Base-by-base conservation (phyloP, 2,797 vertebrate species). In the Pogonophryne albipinna region DNA sequence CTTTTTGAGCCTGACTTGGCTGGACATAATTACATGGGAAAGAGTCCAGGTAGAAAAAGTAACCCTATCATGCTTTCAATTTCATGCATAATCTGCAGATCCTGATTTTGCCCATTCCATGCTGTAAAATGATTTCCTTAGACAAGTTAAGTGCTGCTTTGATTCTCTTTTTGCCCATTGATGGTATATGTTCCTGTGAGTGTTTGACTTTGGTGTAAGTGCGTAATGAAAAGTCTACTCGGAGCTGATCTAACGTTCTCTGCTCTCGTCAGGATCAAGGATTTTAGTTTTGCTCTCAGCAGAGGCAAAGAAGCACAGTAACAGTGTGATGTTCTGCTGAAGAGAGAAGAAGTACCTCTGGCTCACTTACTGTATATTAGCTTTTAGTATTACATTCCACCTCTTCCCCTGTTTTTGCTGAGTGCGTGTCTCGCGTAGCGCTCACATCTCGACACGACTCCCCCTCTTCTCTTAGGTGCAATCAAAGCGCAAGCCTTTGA, bases 311-410 rank as follows among this genome's bases (percentile, higher is more conserved):
- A 61, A 77, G 66, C 49, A 47, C 46, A 56, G 55, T 16, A 45
- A 55, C 50, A 59, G 56, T 80, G 66, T 71, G 46, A 78, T 83
- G 72, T 84, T 88, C 71, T 2, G 4, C 68, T 81, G 65, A 76
- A 70, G 56, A 82, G 71, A 76, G 73, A 66, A 70, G 41, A 14
- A 56, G 69, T 56, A 81, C 80, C 76, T 79, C 71, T 72, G 66
- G 70, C 75, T 83, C 75, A 79, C 80, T 79, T 83, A 80, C 70
- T 82, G 64, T 79, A 74, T 55, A 80, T 85, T 73, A 86, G 77
- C 80, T 84, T 86, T 87, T 79, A 80, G 77, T 77, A 57, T 78
- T 79, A 86, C 79, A 71, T 81, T 87, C 61, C 71, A 71, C 73
- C 72, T 84, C 57, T 79, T 66, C 76, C 65, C 49, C 61, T 61